Evolutionary conservation across 2,113 vertebrate genomes (phyloP).

Genomic region (Melanerpes aurifrons): DNA sequence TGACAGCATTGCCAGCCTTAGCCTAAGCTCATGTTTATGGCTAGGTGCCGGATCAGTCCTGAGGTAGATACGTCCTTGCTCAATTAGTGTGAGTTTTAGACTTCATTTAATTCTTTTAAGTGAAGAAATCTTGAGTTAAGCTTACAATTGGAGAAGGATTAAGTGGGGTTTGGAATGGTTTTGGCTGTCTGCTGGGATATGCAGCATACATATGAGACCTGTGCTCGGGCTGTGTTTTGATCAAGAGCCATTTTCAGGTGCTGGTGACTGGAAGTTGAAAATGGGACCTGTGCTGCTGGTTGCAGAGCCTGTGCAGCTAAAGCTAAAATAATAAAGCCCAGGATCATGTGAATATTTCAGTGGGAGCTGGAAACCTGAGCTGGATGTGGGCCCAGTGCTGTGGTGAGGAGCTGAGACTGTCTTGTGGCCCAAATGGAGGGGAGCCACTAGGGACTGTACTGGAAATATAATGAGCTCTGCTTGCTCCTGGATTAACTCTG

Average conservation of each 20-base stretch:
- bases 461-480: neutral
- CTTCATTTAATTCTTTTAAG: neutral
- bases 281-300: neutral
- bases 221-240: neutral
- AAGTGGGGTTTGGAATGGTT: neutral
- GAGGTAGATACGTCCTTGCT: neutral
- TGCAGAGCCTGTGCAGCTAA: neutral
- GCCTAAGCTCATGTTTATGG: neutral
- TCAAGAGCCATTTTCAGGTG: slow-evolving; percentile 2
- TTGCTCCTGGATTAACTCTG: neutral
- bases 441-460: neutral
- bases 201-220: neutral
- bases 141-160: neutral
- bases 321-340: neutral
- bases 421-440: neutral
- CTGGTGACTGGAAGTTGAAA: neutral
- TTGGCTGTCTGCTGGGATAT: neutral
- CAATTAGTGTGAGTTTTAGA: neutral
- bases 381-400: neutral
- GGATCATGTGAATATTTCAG: neutral
- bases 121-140: neutral
- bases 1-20: neutral
- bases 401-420: neutral
- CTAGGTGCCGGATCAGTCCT: neutral
- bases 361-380: neutral